Percentiles rank a stretch among this genome's conserved stretches.
Evolutionary conservation across 1,140 invertebrate species (phyloP).

Genomic region (Bombus pascuorum): DNA sequence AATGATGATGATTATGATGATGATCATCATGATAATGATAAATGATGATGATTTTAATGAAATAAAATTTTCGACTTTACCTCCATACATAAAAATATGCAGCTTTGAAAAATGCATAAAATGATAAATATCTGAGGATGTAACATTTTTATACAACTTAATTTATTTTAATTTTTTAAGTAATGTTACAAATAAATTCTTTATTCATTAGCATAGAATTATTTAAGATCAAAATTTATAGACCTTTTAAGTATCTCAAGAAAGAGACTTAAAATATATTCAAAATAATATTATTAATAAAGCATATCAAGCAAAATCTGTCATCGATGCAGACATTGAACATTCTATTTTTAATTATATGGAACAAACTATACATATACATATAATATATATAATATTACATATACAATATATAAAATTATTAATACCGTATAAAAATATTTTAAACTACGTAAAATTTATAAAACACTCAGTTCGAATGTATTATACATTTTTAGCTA

Average conservation of each 20-base stretch:
- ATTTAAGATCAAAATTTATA: not conserved
- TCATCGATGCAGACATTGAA: constrained; percentile 49
- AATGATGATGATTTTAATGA: constrained; percentile 36
- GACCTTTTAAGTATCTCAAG: not conserved
- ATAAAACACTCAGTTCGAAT: no score
- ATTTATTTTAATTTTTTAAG: not conserved
- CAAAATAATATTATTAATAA: not conserved
- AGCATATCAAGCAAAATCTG: not conserved
- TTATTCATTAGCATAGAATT: not conserved
- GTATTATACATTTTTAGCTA: not conserved
- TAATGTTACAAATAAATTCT: not conserved
- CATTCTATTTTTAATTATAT: not conserved
- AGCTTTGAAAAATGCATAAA: not conserved
- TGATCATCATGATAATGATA: constrained; percentile 24
- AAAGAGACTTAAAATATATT: not conserved
- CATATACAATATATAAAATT: not conserved
- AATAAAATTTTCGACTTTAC: constrained; percentile 19
- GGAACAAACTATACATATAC: not conserved
- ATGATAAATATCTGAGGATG: not conserved
- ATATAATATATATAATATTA: not conserved
- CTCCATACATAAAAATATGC: not conserved
- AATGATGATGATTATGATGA: constrained; percentile 19
- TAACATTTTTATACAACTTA: not conserved
- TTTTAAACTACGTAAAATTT: not conserved
- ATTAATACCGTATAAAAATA: not conserved